Conservation (phyloP, 2,113 vertebrate species). For the Camarhynchus parvulus region DNA sequence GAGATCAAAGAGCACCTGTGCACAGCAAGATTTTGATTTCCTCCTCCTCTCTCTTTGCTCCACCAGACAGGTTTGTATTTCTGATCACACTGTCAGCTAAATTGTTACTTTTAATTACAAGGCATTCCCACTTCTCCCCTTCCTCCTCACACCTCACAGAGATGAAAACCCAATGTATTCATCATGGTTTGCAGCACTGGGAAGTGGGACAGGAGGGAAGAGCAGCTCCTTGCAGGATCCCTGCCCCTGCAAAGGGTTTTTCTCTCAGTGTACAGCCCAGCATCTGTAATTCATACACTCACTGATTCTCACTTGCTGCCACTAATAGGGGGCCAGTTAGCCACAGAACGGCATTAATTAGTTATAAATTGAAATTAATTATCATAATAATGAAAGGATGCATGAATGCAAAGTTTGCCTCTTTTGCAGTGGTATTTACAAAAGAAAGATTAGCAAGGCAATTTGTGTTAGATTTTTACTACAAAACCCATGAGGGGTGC, state of each 20-base stretch:
- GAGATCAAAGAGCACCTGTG: conserved; percentile 72
- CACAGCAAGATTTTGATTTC: conserved; percentile 11
- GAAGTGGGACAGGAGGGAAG: not conserved
- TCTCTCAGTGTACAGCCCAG: not conserved
- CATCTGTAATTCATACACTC: not conserved
- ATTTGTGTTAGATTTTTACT: conserved; percentile 21
- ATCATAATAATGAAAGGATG: conserved; percentile 69
- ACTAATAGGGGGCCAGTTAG: conserved; percentile 46
- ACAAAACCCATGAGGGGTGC: conserved; percentile 44
- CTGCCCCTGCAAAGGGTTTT: not conserved
- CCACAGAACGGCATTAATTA: conserved; percentile 62
- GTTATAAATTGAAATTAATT: conserved; percentile 74
- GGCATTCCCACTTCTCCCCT: not conserved
- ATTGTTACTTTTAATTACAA: not conserved
- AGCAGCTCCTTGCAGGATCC: not conserved
- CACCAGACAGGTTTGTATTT: conserved; percentile 18
- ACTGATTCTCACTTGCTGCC: not conserved
- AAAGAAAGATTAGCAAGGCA: conserved; percentile 54
- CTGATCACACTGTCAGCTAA: not conserved
- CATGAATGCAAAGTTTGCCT: conserved; percentile 39
- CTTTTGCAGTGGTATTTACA: conserved; percentile 61
- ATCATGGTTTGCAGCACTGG: not conserved
- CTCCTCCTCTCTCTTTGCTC: conserved; percentile 4
- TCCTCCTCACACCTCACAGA: not conserved
- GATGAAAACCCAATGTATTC: rapidly evolving